Evolutionary conservation across 2,888 invertebrate species (phyloP).

Genomic region (Corbicula japonica): DNA sequence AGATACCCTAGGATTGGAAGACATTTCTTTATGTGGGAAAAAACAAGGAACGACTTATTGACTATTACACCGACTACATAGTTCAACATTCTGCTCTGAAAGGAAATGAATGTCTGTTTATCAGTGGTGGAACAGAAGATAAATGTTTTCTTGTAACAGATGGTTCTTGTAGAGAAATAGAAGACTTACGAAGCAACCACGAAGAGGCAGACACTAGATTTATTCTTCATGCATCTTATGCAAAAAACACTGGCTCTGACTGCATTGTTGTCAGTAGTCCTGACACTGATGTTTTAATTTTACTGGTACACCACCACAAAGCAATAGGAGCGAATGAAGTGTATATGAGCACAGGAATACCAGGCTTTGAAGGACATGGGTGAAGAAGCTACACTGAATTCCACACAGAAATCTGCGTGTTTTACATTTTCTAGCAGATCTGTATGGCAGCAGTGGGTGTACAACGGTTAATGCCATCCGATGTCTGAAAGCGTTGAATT

Average conservation of each 20-base stretch:
- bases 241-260: neutral
- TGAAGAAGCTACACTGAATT: too few relatives aligned
- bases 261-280: too few relatives aligned
- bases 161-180: neutral
- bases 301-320: neutral
- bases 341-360: too few relatives aligned
- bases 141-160: neutral
- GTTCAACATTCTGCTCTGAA: neutral
- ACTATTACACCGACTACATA: neutral
- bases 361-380: neutral
- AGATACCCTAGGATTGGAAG: neutral
- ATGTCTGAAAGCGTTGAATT: neutral
- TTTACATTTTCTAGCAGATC: neutral
- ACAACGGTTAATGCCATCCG: too few relatives aligned
- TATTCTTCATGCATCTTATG: neutral
- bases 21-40: neutral
- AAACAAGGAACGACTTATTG: neutral
- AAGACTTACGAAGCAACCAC: constrained; percentile 1
- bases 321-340: too few relatives aligned
- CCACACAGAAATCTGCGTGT: too few relatives aligned
- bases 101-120: too few relatives aligned
- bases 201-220: neutral
- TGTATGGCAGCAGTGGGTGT: too few relatives aligned
- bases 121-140: neutral
- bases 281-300: neutral